phyloP scores from a whole-genome alignment of 1,140 invertebrate genomes.

The Meloidogyne floridensis region DNA sequence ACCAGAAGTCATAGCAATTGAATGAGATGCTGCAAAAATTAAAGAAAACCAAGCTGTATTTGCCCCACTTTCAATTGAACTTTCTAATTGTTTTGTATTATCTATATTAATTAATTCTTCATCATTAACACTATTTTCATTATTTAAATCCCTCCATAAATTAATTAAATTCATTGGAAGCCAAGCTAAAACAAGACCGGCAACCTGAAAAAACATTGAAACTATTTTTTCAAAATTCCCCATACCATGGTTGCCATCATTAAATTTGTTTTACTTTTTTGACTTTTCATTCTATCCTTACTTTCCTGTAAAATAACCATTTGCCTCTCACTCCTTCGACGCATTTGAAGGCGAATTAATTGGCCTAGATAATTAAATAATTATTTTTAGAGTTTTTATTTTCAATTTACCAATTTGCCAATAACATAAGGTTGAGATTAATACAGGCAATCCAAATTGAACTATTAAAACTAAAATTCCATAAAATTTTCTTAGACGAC shows the following conservation, averaged over 20 bases:
- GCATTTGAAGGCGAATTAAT: conserved; percentile 55
- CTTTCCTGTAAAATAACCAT: conserved; percentile 60
- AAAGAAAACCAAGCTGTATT: conserved; percentile 53
- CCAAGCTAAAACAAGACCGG: conserved; percentile 67
- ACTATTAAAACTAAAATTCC: conserved; percentile 57
- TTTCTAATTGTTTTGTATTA: conserved; percentile 9
- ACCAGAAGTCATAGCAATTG: conserved; percentile 70
- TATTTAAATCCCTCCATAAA: conserved; percentile 63
- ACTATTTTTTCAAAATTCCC: conserved; percentile 16
- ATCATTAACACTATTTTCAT: conserved; percentile 22
- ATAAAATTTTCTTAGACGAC: conserved; percentile 55
- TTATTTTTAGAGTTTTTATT: too few relatives aligned
- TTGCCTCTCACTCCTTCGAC: conserved; percentile 56
- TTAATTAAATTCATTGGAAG: conserved; percentile 71
- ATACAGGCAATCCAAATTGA: conserved; percentile 59
- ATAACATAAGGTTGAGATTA: conserved; percentile 63
- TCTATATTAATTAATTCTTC: conserved; percentile 4
- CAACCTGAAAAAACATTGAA: conserved; percentile 27
- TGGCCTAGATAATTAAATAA: conserved; percentile 21
- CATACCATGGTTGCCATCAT: conserved; percentile 59
- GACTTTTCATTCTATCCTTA: conserved; percentile 54
- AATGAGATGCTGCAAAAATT: conserved; percentile 69
- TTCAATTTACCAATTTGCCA: conserved; percentile 45
- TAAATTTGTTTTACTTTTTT: conserved; percentile 57
- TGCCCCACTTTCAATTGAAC: background rate